Base-by-base conservation (phyloP, 2,888 invertebrate species). In the Trilocha varians region DNA sequence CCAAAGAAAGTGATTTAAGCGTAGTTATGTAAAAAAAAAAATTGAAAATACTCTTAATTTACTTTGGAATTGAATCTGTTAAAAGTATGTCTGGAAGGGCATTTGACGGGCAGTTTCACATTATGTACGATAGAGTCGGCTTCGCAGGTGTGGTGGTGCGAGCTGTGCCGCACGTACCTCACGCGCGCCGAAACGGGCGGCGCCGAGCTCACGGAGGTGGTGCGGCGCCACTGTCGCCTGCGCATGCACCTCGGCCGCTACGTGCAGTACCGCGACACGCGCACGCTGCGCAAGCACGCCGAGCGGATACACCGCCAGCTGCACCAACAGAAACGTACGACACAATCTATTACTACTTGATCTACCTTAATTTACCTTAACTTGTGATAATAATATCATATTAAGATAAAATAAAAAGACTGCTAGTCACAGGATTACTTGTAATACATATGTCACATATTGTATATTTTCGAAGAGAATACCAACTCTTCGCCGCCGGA, bases 181-280 rank as follows among this genome's bases (percentile, higher is more conserved):
- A 89, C 91, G 35, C 88, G 91, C 32, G 78, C 55, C 78, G 88
- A 59, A 70, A 67, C 63, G 6, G 79, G 74, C 46, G 66, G 74
- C 47, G 56, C 67, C 2, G 79, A 90, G 48, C 87, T 88, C 49
- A 89, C 91, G 43, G 87, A 88, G 43, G 88, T 89, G 36, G 67
- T 90, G 52, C 89, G 91, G 18, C 87, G 90, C 37, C 94, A 95
- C 84, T 95, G 94, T 69, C 89, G 91, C 43, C 88, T 90, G 56
- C 89, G 93, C 47, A 88, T 89, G 50, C 94, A 95, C 70, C 88
- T 94, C 43, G 91, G 92, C 63, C 88, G 92, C 57, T 94, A 91
- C 74, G 89, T 94, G 52, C 89, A 92, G 42, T 90, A 91, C 68
- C 91, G 93, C 59, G 93, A 93, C 65, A 91, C 93, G 65, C 90